These are phyloP conservation scores for Pleuronectes platessa DNA, from an alignment of 2,113 vertebrate species.

Conservation along the genomic window DNA sequence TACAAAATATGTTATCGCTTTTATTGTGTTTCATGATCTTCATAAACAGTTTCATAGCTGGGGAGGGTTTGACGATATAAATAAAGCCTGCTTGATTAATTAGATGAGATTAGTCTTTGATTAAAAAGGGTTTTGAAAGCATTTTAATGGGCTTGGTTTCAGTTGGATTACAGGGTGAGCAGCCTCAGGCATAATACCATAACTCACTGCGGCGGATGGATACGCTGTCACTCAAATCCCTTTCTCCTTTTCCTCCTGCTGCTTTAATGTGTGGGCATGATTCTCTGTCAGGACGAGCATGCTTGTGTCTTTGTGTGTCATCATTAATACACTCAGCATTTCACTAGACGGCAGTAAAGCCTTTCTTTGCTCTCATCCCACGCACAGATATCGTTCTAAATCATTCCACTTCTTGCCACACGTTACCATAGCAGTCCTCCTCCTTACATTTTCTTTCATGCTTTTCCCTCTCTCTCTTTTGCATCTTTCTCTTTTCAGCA, in stretches of 20 bases:
- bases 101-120: constrained; percentile 73
- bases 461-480: constrained; percentile 64
- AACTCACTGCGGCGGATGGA: constrained; percentile 51
- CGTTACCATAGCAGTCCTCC: neutral
- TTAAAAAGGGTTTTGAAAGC: constrained; percentile 69
- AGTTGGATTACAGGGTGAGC: constrained; percentile 62
- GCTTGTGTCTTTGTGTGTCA: constrained; percentile 7
- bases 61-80: constrained; percentile 35
- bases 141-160: constrained; percentile 71
- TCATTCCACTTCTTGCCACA: constrained; percentile 7
- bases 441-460: constrained; percentile 44
- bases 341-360: constrained; percentile 9
- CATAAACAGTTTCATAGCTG: constrained; percentile 41
- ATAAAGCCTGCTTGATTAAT: constrained; percentile 63
- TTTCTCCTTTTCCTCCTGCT: constrained; percentile 5
- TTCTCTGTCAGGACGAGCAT: constrained; percentile 9
- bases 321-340: constrained; percentile 23
- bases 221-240: constrained; percentile 53
- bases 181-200: constrained; percentile 55
- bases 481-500: constrained; percentile 37
- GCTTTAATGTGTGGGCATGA: constrained; percentile 16
- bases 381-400: constrained; percentile 19
- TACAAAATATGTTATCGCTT: constrained; percentile 3
- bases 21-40: constrained; percentile 46
- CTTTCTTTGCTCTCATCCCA: constrained; percentile 43